A percentile compares a stretch with the other conserved stretches of the same genome.
Evolutionary conservation across 2,797 vertebrate species (phyloP).

Genomic region (Lithobates pipiens): DNA sequence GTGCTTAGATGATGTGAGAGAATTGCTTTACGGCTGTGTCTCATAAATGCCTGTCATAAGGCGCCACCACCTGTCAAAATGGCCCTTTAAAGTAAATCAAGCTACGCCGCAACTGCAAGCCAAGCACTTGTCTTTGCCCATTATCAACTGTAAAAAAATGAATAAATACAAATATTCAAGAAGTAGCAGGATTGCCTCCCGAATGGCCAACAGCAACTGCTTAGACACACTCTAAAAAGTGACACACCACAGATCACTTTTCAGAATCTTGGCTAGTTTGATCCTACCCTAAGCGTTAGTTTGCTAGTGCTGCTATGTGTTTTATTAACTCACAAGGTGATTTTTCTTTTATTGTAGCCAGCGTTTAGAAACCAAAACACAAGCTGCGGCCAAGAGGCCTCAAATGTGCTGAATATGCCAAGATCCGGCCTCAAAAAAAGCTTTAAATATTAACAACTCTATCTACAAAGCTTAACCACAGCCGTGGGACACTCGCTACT

Average conservation of each 20-base stretch:
- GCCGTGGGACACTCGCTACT: constrained; percentile 4
- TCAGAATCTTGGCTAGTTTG: neutral
- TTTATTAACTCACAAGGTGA: constrained; percentile 20
- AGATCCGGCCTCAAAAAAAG: constrained; percentile 18
- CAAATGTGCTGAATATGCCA: constrained; percentile 26
- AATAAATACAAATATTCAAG: no score
- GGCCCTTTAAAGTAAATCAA: no score
- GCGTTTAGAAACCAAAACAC: constrained; percentile 35
- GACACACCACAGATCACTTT: neutral
- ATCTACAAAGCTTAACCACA: constrained; percentile 28
- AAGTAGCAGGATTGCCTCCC: no score
- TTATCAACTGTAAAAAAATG: no score
- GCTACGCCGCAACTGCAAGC: no score
- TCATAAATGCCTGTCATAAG: no score
- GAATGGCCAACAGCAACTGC: no score
- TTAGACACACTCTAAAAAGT: no score
- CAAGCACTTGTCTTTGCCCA: no score
- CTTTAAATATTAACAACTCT: constrained; percentile 37
- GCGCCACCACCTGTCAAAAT: no score
- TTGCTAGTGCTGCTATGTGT: neutral
- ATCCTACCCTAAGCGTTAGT: neutral
- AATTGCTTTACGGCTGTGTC: no score
- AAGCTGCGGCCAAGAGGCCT: constrained; percentile 42
- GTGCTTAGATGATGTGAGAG: no score
- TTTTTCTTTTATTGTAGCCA: constrained; percentile 38